phyloP scores from a whole-genome alignment of 2,888 invertebrate genomes.

The Papilio gigon region DNA sequence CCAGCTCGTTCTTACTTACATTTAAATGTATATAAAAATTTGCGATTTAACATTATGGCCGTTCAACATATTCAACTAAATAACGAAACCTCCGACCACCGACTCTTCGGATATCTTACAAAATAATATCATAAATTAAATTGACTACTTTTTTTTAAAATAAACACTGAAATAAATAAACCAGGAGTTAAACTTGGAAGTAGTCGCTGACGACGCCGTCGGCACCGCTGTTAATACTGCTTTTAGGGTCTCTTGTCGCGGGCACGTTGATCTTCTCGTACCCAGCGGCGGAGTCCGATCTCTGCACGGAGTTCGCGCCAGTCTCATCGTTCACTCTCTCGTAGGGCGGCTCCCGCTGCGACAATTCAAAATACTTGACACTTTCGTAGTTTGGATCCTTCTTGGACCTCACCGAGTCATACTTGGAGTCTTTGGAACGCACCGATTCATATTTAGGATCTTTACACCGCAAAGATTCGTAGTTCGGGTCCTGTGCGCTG shows the following conservation, averaged over 20 bases:
- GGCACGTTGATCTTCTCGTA: constrained; percentile 74
- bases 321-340: constrained; percentile 81
- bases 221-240: constrained; percentile 73
- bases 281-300: constrained; percentile 73
- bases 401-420: constrained; percentile 81
- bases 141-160: constrained; percentile 30
- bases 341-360: constrained; percentile 85
- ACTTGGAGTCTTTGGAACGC: constrained; percentile 76
- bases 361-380: constrained; percentile 86
- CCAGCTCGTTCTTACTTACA: too few relatives aligned
- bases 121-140: constrained; percentile 38
- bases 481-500: constrained; percentile 85
- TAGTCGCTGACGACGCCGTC: constrained; percentile 74
- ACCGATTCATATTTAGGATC: constrained; percentile 90
- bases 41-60: neutral
- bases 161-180: constrained; percentile 40
- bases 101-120: constrained; percentile 24
- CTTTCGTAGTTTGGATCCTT: constrained; percentile 92
- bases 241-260: constrained; percentile 62
- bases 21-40: too few relatives aligned
- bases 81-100: neutral
- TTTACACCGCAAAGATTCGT: constrained; percentile 84
- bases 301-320: constrained; percentile 56
- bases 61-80: too few relatives aligned
- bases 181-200: constrained; percentile 70